Conservation (phyloP, 2,797 vertebrate genomes). For the Nasua narica region DNA sequence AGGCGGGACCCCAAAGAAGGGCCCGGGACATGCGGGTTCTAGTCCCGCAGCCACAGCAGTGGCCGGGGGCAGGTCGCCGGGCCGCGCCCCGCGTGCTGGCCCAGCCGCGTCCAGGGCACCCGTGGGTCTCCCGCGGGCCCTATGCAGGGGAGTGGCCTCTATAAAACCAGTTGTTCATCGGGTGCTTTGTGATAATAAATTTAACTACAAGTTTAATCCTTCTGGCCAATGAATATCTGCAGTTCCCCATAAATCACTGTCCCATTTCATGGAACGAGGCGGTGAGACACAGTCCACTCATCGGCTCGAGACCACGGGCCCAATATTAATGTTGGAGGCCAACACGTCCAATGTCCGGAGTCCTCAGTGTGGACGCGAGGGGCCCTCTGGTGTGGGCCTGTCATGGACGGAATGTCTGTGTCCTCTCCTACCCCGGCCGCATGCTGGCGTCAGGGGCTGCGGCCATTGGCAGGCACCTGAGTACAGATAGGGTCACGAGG, state of each 20-base stretch:
- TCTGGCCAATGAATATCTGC: too few species aligned
- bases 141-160: background rate
- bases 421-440: too few species aligned
- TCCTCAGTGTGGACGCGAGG: background rate
- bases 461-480: too few species aligned
- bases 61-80: too few species aligned
- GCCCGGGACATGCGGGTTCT: background rate
- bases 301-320: background rate
- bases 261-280: background rate
- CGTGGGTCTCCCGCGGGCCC: too few species aligned
- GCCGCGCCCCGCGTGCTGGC: fast-evolving
- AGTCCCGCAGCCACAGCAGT: background rate
- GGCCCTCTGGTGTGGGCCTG: background rate
- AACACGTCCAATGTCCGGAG: too few species aligned
- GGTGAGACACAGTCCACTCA: background rate
- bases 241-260: background rate
- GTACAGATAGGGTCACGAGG: background rate
- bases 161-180: background rate
- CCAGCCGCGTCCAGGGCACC: background rate
- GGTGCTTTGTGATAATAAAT: background rate
- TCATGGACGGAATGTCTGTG: background rate
- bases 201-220: too few species aligned
- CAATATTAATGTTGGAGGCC: background rate
- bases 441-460: too few species aligned
- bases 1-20: background rate